Evolutionary conservation across 2,113 vertebrate genomes (phyloP).

Genomic region (Eublepharis macularius): DNA sequence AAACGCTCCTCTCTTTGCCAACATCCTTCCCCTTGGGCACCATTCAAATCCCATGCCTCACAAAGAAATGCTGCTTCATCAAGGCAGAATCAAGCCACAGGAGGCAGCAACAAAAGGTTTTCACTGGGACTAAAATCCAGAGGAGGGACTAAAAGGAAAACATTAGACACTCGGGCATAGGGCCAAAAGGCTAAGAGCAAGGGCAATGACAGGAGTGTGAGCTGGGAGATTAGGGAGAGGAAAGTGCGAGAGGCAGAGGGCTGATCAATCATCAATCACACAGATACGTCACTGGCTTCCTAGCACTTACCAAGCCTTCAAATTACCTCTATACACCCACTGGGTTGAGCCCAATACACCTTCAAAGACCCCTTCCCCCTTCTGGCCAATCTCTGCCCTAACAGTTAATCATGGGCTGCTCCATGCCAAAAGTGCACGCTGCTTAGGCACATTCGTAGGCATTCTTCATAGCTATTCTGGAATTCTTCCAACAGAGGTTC

Average conservation of each 20-base stretch:
- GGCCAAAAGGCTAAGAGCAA: background rate
- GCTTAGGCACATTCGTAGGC: background rate
- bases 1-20: background rate
- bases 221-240: background rate
- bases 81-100: background rate
- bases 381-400: background rate
- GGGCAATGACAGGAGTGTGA: background rate
- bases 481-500: background rate
- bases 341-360: background rate
- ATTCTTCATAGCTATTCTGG: background rate
- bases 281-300: background rate
- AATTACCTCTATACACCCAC: background rate
- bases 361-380: background rate
- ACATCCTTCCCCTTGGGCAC: accelerated
- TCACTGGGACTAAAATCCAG: background rate
- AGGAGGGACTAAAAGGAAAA: background rate
- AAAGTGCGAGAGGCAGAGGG: background rate
- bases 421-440: background rate
- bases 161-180: background rate
- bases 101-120: background rate
- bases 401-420: background rate
- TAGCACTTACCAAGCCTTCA: background rate
- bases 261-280: background rate
- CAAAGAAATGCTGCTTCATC: background rate
- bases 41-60: background rate